Evolutionary conservation across 2,888 invertebrate species (phyloP).

Genomic region (Phyto melanocephala): DNA sequence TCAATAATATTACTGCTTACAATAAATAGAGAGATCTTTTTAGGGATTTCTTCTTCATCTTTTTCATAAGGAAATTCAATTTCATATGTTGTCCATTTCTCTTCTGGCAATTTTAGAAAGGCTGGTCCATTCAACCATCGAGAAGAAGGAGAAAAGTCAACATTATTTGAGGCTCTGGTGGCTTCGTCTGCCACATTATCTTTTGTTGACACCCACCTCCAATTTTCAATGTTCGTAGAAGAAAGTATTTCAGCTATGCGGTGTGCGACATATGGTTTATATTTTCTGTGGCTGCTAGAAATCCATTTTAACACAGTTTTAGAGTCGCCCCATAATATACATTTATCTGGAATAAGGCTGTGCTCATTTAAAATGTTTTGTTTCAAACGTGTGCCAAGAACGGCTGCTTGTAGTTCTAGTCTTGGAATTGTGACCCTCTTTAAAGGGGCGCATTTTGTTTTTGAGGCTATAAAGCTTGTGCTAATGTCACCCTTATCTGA

Average conservation of each 20-base stretch:
- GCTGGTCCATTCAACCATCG: constrained; percentile 21
- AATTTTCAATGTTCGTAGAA: too few relatives aligned
- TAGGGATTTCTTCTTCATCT: not conserved
- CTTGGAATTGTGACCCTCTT: constrained; percentile 25
- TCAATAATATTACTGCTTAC: not conserved
- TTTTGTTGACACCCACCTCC: not conserved
- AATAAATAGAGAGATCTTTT: not conserved
- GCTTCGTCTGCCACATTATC: not conserved
- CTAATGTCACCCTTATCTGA: not conserved
- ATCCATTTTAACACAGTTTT: constrained; percentile 35
- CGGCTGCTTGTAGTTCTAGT: constrained; percentile 36
- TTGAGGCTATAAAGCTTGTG: constrained; percentile 27
- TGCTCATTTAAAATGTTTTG: constrained; percentile 4
- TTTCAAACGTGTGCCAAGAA: constrained; percentile 11
- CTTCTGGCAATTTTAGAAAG: constrained; percentile 12
- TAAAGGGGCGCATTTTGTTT: constrained; percentile 43
- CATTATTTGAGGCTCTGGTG: not conserved
- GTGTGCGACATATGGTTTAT: too few relatives aligned
- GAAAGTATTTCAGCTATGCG: not conserved
- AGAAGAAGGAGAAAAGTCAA: constrained; percentile 20
- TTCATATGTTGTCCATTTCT: not conserved
- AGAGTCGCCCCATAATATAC: constrained; percentile 16
- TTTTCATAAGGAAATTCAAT: not conserved
- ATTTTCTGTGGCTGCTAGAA: not conserved
- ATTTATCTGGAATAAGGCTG: not conserved